These are phyloP conservation scores for Arenaria interpres DNA, from an alignment of 2,113 vertebrate species.

Conservation along the genomic window DNA sequence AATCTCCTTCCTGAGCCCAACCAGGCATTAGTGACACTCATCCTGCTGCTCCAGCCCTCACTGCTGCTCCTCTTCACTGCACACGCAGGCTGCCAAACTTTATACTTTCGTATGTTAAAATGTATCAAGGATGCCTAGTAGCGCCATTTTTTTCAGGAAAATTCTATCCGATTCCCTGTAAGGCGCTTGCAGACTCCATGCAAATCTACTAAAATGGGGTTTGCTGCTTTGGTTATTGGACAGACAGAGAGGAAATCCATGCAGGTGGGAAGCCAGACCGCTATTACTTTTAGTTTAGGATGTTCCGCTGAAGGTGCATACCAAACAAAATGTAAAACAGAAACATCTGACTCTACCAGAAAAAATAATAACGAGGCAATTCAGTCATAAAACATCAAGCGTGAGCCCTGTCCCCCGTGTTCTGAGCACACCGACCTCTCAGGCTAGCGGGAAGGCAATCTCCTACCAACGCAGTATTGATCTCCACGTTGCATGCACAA, in stretches of 20 bases:
- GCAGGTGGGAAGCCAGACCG: background rate
- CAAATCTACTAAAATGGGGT: background rate
- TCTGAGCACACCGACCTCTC: background rate
- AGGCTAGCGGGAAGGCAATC: background rate
- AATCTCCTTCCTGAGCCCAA: background rate
- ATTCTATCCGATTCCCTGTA: background rate
- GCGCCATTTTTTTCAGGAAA: background rate
- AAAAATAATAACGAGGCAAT: background rate
- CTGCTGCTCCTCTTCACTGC: background rate
- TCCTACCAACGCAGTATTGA: background rate
- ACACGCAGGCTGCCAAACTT: background rate
- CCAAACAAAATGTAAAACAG: background rate
- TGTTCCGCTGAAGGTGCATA: background rate
- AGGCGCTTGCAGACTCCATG: background rate
- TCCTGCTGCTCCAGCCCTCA: background rate
- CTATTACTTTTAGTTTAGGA: background rate
- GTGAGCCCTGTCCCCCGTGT: background rate
- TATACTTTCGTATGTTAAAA: background rate
- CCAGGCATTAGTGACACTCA: background rate
- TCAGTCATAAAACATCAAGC: background rate
- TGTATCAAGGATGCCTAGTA: background rate
- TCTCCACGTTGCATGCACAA: background rate
- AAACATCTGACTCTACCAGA: background rate
- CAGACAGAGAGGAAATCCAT: background rate
- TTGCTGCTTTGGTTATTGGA: background rate